Evolutionary conservation across 2,113 vertebrate species (phyloP).

Genomic region (Isichthys henryi): DNA sequence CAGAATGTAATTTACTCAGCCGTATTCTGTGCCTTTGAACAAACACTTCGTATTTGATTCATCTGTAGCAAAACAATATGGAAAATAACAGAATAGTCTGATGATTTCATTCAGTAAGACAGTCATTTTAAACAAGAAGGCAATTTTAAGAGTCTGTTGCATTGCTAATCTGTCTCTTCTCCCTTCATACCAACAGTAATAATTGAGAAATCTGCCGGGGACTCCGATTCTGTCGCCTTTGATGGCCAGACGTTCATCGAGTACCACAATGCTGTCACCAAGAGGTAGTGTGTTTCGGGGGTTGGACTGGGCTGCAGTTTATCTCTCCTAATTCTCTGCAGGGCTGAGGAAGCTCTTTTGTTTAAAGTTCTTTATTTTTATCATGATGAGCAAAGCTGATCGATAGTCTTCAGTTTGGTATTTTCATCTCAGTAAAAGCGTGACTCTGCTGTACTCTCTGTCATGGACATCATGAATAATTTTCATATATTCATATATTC

Average conservation of each 20-base stretch:
- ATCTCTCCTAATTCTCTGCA: slow-evolving; percentile 3
- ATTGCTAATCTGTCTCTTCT: neutral
- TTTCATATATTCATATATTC: neutral
- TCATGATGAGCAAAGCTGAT: neutral
- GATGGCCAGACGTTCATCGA: slow-evolving; percentile 83
- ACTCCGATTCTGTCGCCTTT: slow-evolving; percentile 80
- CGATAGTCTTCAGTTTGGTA: neutral
- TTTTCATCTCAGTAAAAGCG: neutral
- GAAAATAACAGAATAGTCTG: neutral
- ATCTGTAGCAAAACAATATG: neutral
- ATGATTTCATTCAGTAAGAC: neutral
- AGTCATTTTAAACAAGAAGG: neutral
- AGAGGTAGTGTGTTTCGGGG: slow-evolving; percentile 67
- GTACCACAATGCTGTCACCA: slow-evolving; percentile 84
- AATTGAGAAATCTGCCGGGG: slow-evolving; percentile 83
- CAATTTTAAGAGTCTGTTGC: neutral
- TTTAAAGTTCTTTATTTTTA: neutral
- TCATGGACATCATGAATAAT: neutral
- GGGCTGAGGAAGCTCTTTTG: neutral
- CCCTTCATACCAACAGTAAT: slow-evolving; percentile 58
- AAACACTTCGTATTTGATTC: neutral
- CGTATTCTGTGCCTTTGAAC: no score
- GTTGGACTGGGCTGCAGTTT: neutral
- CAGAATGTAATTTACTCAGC: neutral
- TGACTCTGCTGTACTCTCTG: neutral